Evolutionary conservation across 2,888 invertebrate species (phyloP), one percentile per base, ranked within the genome.

Genomic region (Trisateles emortualis): DNA sequence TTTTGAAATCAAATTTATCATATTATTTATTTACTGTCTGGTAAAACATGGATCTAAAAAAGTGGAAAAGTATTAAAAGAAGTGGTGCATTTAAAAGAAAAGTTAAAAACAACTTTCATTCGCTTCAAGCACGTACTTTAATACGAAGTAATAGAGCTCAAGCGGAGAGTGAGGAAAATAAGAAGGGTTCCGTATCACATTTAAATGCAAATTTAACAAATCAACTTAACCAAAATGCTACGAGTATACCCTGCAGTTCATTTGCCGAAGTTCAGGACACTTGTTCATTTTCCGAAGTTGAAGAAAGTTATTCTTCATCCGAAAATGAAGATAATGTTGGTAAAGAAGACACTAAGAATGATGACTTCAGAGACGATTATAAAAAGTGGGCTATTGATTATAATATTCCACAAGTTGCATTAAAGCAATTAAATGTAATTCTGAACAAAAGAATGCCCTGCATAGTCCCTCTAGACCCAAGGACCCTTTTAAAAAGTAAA

Each of bases 401-500:
- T 6, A 19, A 38, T n/a, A 38, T 17, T 11, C 16, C 38, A 38
- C 38, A 38, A 38, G 19, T 17, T 22, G 38, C 38, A 38, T 19
- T 38, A 17, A 38, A 17, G 17, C 17, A 17, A n/a, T 17, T 38
- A 13, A 29, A 42, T 26, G 26, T 19, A 40, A 40, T 40, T 40
- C 17, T 40, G 24, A 40, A 40, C 40, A 13, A 40, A 40, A 40
- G 40, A 40, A 11, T 40, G 16, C 40, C 40, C 40, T 40, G 40
- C 5, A 19, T 22, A 40, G 40, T 40, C 19, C 40, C 40, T 19
- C 16, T 19, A 13, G 40, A 40, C 19, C 22, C 40, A 24, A 17
- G 22, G 3, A 40, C 40, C 16, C 40, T 40, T 40, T 40, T 40
- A 40, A 40, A 40, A 19, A 19, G 40, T 40, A 17, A 17, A 17